A percentile compares a stretch with the other conserved stretches of the same genome.
Conservation (phyloP, 2,113 vertebrate species). For the Menura novaehollandiae region DNA sequence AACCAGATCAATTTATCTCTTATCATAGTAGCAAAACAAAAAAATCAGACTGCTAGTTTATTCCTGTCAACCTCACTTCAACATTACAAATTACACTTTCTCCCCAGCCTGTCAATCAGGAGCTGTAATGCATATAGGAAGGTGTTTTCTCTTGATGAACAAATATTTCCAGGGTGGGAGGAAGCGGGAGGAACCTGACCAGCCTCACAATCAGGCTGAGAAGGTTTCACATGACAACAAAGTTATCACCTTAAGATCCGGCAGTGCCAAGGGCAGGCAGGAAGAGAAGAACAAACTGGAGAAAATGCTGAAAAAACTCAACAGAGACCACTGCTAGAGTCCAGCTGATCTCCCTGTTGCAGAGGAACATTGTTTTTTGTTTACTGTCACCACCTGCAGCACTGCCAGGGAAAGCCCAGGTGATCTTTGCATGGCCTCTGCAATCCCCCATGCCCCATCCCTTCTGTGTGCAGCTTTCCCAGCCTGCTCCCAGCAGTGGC, state of each 20-base stretch:
- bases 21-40: not conserved
- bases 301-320: not conserved
- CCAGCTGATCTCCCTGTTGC: not conserved
- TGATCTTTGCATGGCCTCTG: not conserved
- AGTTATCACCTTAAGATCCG: not conserved
- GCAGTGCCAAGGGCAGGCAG: not conserved
- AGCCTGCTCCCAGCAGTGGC: not conserved
- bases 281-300: not conserved
- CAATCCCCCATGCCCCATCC: too few species aligned
- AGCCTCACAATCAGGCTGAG: not conserved
- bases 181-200: not conserved
- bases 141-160: not conserved
- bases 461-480: not conserved
- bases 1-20: slow-evolving; percentile 16
- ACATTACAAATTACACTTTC: slow-evolving; percentile 33
- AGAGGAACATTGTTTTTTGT: not conserved
- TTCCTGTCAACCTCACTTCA: slow-evolving; percentile 30
- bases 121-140: not conserved
- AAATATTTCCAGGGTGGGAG: slow-evolving; percentile 2
- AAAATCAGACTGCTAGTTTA: slow-evolving; percentile 13
- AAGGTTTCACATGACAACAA: not conserved
- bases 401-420: not conserved
- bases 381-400: not conserved
- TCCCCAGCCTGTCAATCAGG: not conserved
- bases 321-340: not conserved